phyloP scores from a whole-genome alignment of 2,113 vertebrate species.

The Podilymbus podiceps region DNA sequence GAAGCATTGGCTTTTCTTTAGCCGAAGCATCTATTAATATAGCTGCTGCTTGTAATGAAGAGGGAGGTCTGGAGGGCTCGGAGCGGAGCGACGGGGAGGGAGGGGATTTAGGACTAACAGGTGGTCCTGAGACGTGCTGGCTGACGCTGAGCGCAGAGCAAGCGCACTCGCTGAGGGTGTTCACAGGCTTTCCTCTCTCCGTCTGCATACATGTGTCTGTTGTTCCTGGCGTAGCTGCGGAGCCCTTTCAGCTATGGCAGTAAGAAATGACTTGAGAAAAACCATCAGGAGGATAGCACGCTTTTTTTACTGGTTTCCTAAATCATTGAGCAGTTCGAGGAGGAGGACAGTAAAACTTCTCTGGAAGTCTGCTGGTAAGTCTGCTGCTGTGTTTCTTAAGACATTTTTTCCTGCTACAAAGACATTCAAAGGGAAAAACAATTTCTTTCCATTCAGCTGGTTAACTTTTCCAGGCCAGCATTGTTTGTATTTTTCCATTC shows the following conservation, averaged over 20 bases:
- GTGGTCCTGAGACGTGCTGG: constrained; percentile 67
- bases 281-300: constrained; percentile 70
- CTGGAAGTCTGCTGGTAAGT: constrained; percentile 70
- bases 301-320: constrained; percentile 71
- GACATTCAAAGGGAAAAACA: neutral
- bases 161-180: neutral
- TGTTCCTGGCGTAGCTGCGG: neutral
- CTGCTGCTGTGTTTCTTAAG: neutral
- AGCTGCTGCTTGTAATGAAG: constrained; percentile 45
- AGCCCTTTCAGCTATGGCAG: constrained; percentile 53
- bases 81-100: constrained; percentile 41
- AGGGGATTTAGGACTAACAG: constrained; percentile 76
- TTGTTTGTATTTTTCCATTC: neutral
- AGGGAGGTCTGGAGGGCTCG: constrained; percentile 62
- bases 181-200: neutral
- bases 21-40: constrained; percentile 70
- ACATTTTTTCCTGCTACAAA: neutral
- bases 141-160: constrained; percentile 58
- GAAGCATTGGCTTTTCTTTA: constrained; percentile 60
- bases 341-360: constrained; percentile 63
- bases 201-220: neutral
- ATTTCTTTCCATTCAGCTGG: neutral
- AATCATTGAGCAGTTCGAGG: constrained; percentile 60
- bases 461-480: neutral
- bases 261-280: constrained; percentile 69